Percentiles rank a stretch among this genome's conserved stretches.
Evolutionary conservation across 2,113 vertebrate genomes (phyloP).

Genomic region (Scomber japonicus): DNA sequence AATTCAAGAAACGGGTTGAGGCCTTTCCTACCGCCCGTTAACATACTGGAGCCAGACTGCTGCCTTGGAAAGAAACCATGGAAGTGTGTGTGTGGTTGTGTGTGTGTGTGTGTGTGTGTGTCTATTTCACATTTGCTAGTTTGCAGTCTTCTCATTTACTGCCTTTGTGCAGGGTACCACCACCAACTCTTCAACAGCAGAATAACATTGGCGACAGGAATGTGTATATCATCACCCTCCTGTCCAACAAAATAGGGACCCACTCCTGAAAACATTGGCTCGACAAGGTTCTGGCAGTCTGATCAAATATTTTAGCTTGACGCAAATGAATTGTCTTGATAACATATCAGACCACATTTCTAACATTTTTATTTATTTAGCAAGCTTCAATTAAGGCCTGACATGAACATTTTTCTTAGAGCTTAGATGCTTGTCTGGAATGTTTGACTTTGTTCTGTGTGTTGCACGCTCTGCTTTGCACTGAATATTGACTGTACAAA

Average conservation of each 20-base stretch:
- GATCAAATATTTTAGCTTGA: neutral
- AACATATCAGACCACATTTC: neutral
- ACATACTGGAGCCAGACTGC: slow-evolving; percentile 17
- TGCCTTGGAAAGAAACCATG: slow-evolving; percentile 37
- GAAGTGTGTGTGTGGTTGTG: neutral
- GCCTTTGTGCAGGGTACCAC: neutral
- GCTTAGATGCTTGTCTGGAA: neutral
- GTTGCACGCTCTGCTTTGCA: no score
- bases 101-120: no score
- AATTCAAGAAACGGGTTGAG: slow-evolving; percentile 56
- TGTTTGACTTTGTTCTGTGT: neutral
- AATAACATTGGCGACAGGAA: no score
- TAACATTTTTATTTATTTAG: neutral
- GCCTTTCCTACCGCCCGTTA: slow-evolving; percentile 47
- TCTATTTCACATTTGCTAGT: no score
- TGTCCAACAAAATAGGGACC: no score
- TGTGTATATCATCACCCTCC: no score
- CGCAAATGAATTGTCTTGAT: neutral
- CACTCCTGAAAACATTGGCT: neutral
- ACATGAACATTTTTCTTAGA: neutral
- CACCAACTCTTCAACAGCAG: neutral
- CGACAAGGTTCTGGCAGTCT: neutral
- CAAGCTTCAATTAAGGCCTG: neutral
- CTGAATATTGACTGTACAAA: no score
- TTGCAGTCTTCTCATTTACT: no score